Conservation (phyloP, 2,113 vertebrate species). For the Dinomys branickii region DNA sequence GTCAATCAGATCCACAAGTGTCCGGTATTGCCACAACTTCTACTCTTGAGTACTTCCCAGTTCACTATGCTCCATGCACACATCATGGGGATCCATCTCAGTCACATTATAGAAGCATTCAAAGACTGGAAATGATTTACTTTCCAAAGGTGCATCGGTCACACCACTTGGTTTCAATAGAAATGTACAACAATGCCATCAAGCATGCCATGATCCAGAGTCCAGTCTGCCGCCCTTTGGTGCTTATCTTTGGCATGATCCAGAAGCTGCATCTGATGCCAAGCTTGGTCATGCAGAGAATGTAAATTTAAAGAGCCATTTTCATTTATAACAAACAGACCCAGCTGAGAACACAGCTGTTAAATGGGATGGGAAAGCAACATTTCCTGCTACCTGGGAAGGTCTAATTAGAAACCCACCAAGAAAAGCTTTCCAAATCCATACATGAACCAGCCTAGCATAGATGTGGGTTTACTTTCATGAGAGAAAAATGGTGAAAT, state of each 20-base stretch:
- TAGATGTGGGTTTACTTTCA: slow-evolving; percentile 51
- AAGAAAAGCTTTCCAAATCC: slow-evolving; percentile 73
- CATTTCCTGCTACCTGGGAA: slow-evolving; percentile 82
- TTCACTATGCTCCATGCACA: slow-evolving; percentile 65
- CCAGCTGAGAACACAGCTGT: slow-evolving; percentile 88
- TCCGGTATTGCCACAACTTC: slow-evolving; percentile 61
- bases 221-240: slow-evolving; percentile 71
- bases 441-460: slow-evolving; percentile 59
- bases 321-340: slow-evolving; percentile 84
- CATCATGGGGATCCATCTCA: slow-evolving; percentile 75
- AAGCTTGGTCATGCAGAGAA: slow-evolving; percentile 81
- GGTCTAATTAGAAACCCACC: slow-evolving; percentile 83
- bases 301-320: slow-evolving; percentile 84
- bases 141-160: slow-evolving; percentile 81
- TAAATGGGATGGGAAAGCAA: slow-evolving; percentile 78
- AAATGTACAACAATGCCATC: slow-evolving; percentile 81
- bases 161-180: slow-evolving; percentile 80
- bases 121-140: slow-evolving; percentile 76
- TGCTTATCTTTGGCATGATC: slow-evolving; percentile 77
- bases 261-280: slow-evolving; percentile 80
- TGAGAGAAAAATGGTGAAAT: not conserved
- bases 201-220: slow-evolving; percentile 74
- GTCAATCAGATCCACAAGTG: slow-evolving; percentile 62
- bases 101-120: slow-evolving; percentile 82
- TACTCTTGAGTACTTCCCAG: slow-evolving; percentile 70